Evolutionary conservation across 2,797 vertebrate genomes (phyloP).

Genomic region (Synanceia verrucosa): DNA sequence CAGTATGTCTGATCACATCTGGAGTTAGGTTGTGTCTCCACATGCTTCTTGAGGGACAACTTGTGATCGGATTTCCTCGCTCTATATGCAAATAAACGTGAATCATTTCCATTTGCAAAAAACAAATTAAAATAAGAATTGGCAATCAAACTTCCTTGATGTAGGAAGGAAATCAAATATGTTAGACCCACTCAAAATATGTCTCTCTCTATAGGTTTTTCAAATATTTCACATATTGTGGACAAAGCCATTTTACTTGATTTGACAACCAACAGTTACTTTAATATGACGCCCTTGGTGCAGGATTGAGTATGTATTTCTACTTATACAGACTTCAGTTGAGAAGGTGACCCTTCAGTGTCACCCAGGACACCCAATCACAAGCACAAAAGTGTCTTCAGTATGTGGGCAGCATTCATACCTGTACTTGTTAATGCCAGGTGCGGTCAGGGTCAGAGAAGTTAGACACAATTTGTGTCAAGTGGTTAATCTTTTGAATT

Average conservation of each 20-base stretch:
- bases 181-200: background rate
- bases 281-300: background rate
- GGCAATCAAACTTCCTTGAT: too few species aligned
- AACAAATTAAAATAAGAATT: too few species aligned
- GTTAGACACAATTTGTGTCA: background rate
- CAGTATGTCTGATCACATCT: background rate
- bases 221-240: background rate
- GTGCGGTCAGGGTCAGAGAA: background rate
- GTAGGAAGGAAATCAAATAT: background rate
- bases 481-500: conserved; percentile 29
- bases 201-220: background rate
- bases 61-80: background rate
- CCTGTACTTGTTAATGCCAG: background rate
- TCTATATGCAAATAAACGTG: background rate
- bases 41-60: background rate
- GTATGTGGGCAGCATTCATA: too few species aligned
- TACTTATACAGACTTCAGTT: background rate
- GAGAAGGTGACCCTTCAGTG: background rate
- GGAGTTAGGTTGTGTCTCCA: background rate
- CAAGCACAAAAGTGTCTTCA: too few species aligned
- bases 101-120: background rate
- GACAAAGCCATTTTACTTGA: background rate
- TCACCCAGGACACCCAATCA: background rate
- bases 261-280: background rate
- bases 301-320: background rate